A percentile compares a stretch with the other conserved stretches of the same genome.
Evolutionary conservation across 2,113 vertebrate species (phyloP).

Genomic region (Puffinus mauretanicus): DNA sequence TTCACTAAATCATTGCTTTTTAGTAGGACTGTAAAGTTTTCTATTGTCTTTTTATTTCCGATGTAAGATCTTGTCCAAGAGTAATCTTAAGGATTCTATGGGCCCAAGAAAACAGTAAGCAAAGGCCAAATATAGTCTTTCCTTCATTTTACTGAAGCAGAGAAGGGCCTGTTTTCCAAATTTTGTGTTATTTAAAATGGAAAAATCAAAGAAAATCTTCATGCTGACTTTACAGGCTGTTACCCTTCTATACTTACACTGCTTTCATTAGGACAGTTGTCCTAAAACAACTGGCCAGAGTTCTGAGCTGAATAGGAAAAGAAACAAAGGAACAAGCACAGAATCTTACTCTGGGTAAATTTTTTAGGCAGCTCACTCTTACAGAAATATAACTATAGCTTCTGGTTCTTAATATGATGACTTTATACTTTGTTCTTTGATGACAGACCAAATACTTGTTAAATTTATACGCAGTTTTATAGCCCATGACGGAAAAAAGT

Average conservation of each 20-base stretch:
- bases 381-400: not conserved
- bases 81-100: not conserved
- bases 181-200: not conserved
- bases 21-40: not conserved
- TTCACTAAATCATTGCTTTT: conserved; percentile 13
- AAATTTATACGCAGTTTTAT: not conserved
- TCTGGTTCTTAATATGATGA: not conserved
- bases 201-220: not conserved
- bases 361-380: not conserved
- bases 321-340: not conserved
- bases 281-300: not conserved
- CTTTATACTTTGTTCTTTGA: not conserved
- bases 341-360: not conserved
- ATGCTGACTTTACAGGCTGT: not conserved
- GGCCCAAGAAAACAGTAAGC: not conserved
- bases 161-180: not conserved
- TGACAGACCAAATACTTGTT: not conserved
- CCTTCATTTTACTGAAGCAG: not conserved
- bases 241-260: not conserved
- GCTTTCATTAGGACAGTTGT: not conserved
- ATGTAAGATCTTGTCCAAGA: not conserved
- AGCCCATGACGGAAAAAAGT: not conserved
- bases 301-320: not conserved
- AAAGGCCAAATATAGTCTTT: not conserved
- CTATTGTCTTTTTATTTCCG: not conserved